Evolutionary conservation across 2,113 vertebrate genomes (phyloP).

Genomic region (Indicator maculatus): DNA sequence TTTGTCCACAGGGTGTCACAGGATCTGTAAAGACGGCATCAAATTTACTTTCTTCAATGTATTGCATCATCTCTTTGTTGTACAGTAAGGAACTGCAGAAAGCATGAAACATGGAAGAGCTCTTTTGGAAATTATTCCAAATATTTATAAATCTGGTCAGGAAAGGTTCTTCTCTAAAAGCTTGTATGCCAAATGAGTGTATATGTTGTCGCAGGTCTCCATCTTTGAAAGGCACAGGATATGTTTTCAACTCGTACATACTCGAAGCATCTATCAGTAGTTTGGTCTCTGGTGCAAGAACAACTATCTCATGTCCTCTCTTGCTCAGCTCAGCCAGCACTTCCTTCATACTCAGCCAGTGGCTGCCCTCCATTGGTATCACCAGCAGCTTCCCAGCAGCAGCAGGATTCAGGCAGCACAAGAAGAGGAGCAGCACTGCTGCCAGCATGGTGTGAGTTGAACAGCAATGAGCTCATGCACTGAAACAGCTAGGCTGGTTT

Average conservation of each 20-base stretch:
- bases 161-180: constrained; percentile 55
- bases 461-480: rapidly evolving
- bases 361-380: constrained; percentile 87
- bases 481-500: rapidly evolving
- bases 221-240: constrained; percentile 69
- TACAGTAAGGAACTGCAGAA: constrained; percentile 79
- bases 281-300: constrained; percentile 76
- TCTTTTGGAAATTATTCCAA: not conserved
- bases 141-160: constrained; percentile 27
- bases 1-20: constrained; percentile 82
- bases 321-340: constrained; percentile 76
- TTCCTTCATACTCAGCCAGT: constrained; percentile 83
- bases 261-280: constrained; percentile 67
- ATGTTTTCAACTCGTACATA: constrained; percentile 67
- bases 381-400: constrained; percentile 78
- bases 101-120: not conserved
- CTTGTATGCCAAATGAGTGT: rapidly evolving
- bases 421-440: constrained; percentile 26
- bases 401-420: not conserved
- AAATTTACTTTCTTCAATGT: constrained; percentile 69
- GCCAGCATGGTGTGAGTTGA: not conserved
- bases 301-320: constrained; percentile 81
- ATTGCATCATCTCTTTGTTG: constrained; percentile 76
- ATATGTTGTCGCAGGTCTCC: not conserved
- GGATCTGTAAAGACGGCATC: constrained; percentile 85